These are phyloP conservation scores for Darevskia mixta DNA, from an alignment of 2,797 vertebrate genomes.

Conservation along the genomic window DNA sequence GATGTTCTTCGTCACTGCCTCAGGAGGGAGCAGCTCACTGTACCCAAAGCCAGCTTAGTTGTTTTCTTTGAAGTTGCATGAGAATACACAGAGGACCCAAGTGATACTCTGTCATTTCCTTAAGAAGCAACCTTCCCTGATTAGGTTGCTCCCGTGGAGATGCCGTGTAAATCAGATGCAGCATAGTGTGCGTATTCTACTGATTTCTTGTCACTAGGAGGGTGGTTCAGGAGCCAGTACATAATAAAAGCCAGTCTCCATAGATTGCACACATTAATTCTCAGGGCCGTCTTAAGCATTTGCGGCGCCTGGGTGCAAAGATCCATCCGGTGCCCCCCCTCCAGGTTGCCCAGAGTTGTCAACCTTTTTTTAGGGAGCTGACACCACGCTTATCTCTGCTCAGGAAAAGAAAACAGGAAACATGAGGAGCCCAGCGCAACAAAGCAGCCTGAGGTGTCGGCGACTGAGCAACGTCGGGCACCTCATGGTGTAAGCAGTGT, in stretches of 20 bases:
- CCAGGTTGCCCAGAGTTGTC: too few species aligned
- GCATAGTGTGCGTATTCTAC: not conserved
- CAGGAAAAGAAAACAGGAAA: too few species aligned
- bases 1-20: not conserved
- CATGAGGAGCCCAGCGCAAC: too few species aligned
- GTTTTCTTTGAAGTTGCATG: slow-evolving; percentile 15
- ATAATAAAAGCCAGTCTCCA: not conserved
- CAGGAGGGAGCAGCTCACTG: not conserved
- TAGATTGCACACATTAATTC: not conserved
- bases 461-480: too few species aligned
- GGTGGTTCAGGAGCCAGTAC: not conserved
- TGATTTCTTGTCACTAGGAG: not conserved
- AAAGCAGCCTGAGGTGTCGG: too few species aligned
- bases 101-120: not conserved
- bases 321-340: too few species aligned
- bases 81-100: not conserved
- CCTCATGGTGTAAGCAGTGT: too few species aligned
- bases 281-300: too few species aligned
- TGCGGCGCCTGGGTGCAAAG: too few species aligned
- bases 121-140: not conserved
- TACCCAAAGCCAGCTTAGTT: not conserved
- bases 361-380: too few species aligned
- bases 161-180: not conserved
- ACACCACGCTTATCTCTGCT: too few species aligned
- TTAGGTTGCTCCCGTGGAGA: not conserved